phyloP scores from a whole-genome alignment of 2,797 vertebrate genomes.

The Ibycter americanus region DNA sequence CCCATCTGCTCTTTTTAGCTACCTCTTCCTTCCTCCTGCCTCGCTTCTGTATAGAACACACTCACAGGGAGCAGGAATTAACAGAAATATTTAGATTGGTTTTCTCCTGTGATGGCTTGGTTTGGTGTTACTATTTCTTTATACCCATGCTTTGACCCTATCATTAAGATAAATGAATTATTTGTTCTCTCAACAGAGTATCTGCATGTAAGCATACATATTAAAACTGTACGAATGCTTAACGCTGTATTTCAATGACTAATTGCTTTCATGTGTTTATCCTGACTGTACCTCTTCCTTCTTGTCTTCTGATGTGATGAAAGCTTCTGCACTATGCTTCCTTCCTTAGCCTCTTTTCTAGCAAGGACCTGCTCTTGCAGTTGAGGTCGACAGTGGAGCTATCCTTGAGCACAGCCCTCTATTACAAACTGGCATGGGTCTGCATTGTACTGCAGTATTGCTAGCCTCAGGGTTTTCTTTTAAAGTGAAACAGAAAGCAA shows the following conservation, averaged over 20 bases:
- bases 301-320: background rate
- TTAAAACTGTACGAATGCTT: background rate
- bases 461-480: background rate
- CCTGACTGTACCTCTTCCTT: background rate
- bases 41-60: background rate
- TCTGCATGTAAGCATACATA: background rate
- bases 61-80: background rate
- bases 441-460: background rate
- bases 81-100: background rate
- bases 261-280: background rate
- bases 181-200: background rate
- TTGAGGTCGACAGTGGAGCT: background rate
- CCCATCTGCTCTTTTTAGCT: background rate
- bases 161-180: background rate
- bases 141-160: background rate
- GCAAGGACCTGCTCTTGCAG: background rate
- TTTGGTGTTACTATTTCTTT: background rate
- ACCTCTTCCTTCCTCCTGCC: constrained; percentile 25
- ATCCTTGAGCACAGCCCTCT: background rate
- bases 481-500: constrained; percentile 6
- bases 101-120: background rate
- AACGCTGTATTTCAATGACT: background rate
- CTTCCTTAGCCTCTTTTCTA: background rate
- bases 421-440: background rate
- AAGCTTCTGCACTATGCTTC: background rate